phyloP scores from a whole-genome alignment of 2,888 invertebrate genomes.

The Atherix ibis region DNA sequence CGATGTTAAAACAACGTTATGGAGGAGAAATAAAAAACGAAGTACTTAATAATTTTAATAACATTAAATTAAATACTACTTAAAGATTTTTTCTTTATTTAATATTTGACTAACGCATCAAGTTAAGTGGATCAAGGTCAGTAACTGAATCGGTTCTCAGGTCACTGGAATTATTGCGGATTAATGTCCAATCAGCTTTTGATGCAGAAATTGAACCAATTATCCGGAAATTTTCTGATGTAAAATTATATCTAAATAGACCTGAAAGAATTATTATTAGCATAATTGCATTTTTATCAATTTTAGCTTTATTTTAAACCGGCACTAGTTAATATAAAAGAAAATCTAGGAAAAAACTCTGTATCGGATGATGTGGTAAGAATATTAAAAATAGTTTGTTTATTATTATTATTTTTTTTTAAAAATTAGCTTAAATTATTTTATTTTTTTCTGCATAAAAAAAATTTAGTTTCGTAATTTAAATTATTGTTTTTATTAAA shows the following conservation, averaged over 20 bases:
- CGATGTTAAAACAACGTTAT: conserved; percentile 24
- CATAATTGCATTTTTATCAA: conserved; percentile 7
- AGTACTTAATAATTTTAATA: too few relatives aligned
- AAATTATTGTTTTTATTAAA: too few relatives aligned
- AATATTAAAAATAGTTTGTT: too few relatives aligned
- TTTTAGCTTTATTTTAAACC: conserved; percentile 43
- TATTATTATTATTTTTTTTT: too few relatives aligned
- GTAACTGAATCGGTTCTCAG: conserved; percentile 27
- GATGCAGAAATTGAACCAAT: conserved; percentile 44
- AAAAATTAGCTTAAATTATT: too few relatives aligned
- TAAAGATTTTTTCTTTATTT: too few relatives aligned
- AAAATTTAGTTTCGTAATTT: too few relatives aligned
- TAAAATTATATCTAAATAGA: conserved; percentile 18
- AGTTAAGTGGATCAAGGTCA: conserved; percentile 18
- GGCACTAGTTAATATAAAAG: conserved; percentile 43
- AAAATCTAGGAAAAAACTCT: conserved; percentile 40
- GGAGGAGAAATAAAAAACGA: conserved; percentile 19
- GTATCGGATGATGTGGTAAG: conserved; percentile 41
- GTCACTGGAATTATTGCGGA: conserved; percentile 42
- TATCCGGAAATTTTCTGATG: conserved; percentile 43
- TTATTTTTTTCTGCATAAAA: too few relatives aligned
- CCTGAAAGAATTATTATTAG: too few relatives aligned
- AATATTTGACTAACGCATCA: too few relatives aligned
- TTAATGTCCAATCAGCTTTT: conserved; percentile 42
- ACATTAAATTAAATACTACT: too few relatives aligned